Conservation (phyloP, 2,797 vertebrate genomes). For the Lepilemur septentrionalis region DNA sequence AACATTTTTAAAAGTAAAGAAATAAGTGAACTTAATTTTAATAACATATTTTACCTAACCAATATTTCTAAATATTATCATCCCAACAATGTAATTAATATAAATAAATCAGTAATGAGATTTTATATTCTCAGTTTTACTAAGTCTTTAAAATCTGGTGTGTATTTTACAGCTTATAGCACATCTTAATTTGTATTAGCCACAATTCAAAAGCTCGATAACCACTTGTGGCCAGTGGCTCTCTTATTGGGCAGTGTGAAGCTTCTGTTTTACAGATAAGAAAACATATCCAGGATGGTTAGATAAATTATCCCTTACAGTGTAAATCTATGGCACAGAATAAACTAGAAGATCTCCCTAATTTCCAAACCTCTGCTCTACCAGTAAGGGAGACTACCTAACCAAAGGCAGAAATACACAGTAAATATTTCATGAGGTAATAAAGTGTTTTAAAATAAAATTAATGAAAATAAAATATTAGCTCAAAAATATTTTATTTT, state of each 20-base stretch:
- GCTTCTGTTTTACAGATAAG: not conserved
- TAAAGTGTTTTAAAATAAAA: conserved; percentile 13
- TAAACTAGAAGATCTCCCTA: not conserved
- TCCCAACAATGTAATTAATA: not conserved
- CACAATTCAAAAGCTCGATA: not conserved
- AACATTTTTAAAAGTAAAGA: conserved; percentile 16
- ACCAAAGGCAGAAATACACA: not conserved
- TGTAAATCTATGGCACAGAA: not conserved
- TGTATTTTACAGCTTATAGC: not conserved
- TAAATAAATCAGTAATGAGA: not conserved
- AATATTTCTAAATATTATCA: not conserved
- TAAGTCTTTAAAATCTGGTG: conserved; percentile 7
- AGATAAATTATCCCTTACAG: not conserved
- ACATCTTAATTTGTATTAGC: not conserved
- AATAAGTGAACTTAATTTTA: conserved; percentile 28
- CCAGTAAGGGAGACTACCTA: not conserved
- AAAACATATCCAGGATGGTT: not conserved
- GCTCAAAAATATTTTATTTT: not conserved
- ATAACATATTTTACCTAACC: conserved; percentile 3
- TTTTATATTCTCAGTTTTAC: not conserved
- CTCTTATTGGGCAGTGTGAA: not conserved
- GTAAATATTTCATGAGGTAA: not conserved
- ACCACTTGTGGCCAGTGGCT: not conserved
- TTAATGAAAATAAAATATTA: conserved; percentile 20
- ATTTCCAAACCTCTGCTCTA: conserved; percentile 19